phyloP scores from a whole-genome alignment of 2,888 invertebrate genomes.

The Chesias legatella region DNA sequence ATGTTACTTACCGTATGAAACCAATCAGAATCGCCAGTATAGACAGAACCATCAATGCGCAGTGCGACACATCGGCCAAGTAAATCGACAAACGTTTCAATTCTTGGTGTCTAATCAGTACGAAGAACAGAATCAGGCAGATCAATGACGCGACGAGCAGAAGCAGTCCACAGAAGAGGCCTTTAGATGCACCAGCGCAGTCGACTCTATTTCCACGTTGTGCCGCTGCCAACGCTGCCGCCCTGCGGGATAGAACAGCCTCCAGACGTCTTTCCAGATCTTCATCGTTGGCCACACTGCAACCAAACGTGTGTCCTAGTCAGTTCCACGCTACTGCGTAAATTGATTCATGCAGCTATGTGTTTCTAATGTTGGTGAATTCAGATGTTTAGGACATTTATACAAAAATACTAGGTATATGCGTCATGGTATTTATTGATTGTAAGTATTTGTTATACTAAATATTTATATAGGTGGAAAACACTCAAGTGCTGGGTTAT shows the following conservation, averaged over 20 bases:
- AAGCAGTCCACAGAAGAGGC: conserved; percentile 94
- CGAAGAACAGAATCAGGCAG: conserved; percentile 97
- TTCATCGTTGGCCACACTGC: conserved; percentile 84
- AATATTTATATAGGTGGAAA: too few relatives aligned
- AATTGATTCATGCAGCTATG: conserved; percentile 12
- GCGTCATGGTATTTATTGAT: too few relatives aligned
- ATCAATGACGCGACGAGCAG: conserved; percentile 94
- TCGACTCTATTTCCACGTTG: conserved; percentile 92
- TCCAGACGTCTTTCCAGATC: conserved; percentile 93
- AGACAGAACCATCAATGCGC: conserved; percentile 91
- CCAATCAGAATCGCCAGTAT: conserved; percentile 94
- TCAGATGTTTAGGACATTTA: not conserved
- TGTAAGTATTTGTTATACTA: too few relatives aligned
- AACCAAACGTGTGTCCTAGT: conserved; percentile 70
- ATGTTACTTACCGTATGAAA: conserved; percentile 91
- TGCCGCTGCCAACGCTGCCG: conserved; percentile 91
- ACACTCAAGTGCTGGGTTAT: too few relatives aligned
- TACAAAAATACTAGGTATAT: too few relatives aligned
- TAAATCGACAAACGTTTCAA: conserved; percentile 93
- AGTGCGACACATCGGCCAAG: conserved; percentile 94
- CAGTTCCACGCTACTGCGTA: conserved; percentile 36
- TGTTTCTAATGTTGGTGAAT: conserved; percentile 1
- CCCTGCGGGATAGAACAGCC: conserved; percentile 92
- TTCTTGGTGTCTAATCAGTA: conserved; percentile 92
- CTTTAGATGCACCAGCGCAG: conserved; percentile 96